Conservation (phyloP, 2,888 invertebrate genomes). For the Melitaea athalia region DNA sequence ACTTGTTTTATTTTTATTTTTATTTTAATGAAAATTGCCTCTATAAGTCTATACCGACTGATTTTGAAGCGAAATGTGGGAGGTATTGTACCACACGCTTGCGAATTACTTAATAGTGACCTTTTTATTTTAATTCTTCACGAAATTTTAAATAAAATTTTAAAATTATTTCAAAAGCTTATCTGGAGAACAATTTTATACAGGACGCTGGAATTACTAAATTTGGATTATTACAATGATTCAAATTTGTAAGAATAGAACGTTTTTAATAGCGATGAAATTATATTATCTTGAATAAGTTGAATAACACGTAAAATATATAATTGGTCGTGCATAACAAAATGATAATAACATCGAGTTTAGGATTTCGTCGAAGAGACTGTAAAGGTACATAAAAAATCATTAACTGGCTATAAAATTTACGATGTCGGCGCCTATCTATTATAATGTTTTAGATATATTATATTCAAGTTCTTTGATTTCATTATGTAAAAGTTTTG, state of each 20-base stretch:
- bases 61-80: not conserved
- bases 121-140: no score
- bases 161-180: no score
- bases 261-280: not conserved
- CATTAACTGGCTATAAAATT: constrained; percentile 40
- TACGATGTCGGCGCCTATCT: constrained; percentile 39
- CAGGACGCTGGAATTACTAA: no score
- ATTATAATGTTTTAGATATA: constrained; percentile 22
- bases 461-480: constrained; percentile 24
- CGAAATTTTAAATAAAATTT: no score
- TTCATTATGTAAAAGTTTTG: constrained; percentile 29
- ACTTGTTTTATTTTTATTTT: not conserved
- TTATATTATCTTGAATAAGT: not conserved
- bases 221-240: no score
- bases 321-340: constrained; percentile 44
- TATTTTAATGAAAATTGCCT: not conserved
- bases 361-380: constrained; percentile 37
- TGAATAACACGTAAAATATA: constrained; percentile 20
- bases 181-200: no score
- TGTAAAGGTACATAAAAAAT: constrained; percentile 39
- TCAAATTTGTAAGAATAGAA: no score
- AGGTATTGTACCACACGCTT: not conserved
- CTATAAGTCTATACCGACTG: not conserved
- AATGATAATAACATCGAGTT: constrained; percentile 42
- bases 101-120: not conserved